phyloP scores from a whole-genome alignment of 1,140 invertebrate species.

The Cepaea nemoralis region DNA sequence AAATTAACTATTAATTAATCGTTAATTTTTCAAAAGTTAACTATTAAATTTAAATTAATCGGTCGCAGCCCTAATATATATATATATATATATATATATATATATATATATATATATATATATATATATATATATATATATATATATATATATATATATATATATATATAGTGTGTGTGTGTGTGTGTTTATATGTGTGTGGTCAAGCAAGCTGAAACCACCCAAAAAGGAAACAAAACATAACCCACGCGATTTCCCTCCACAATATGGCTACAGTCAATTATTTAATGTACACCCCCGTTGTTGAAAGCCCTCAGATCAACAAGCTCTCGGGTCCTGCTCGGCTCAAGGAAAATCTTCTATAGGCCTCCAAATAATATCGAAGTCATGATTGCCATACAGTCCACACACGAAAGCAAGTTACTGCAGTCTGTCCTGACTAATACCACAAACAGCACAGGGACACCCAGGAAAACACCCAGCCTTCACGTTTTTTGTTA shows the following conservation, averaged over 20 bases:
- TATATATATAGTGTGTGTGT: no score
- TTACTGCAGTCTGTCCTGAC: background rate
- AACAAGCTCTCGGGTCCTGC: background rate
- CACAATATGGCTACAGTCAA: background rate
- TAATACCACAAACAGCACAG: background rate
- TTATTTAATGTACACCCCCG: background rate
- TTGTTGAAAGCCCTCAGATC: background rate
- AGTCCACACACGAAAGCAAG: background rate
- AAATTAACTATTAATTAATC: no score
- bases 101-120: no score
- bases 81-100: no score
- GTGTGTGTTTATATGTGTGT: no score
- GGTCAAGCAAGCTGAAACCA: no score
- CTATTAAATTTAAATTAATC: no score
- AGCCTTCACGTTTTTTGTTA: conserved; percentile 22
- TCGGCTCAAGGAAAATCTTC: background rate
- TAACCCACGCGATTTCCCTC: background rate
- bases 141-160: no score
- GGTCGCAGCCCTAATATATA: no score
- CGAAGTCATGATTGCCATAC: conserved; percentile 3
- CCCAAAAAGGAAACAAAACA: no score
- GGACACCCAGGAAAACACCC: background rate
- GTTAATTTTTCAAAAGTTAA: no score
- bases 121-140: no score
- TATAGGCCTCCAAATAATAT: background rate